These are phyloP conservation scores for Macrosoma leucophasiata DNA, from an alignment of 2,888 invertebrate species.

Conservation along the genomic window DNA sequence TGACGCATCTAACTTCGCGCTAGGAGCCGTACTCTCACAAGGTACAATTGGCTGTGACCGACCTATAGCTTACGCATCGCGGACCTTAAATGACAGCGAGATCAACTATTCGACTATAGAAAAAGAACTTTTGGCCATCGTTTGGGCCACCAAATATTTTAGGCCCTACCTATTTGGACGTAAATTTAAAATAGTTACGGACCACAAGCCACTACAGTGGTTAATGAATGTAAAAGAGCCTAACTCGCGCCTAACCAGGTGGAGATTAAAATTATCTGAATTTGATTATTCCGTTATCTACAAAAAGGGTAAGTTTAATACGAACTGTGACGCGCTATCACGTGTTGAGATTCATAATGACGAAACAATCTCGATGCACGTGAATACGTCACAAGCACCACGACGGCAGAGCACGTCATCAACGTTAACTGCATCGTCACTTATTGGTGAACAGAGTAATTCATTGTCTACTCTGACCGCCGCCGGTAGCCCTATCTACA, in stretches of 20 bases:
- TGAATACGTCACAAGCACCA: neutral
- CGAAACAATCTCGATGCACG: neutral
- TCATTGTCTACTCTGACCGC: slow-evolving; percentile 24
- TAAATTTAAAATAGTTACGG: slow-evolving; percentile 23
- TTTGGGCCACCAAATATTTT: slow-evolving; percentile 24
- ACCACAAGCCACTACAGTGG: slow-evolving; percentile 22
- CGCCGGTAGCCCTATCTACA: slow-evolving; percentile 11
- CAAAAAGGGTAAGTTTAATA: slow-evolving; percentile 27
- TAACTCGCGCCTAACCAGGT: slow-evolving; percentile 37
- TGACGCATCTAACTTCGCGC: slow-evolving; percentile 25
- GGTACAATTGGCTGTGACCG: slow-evolving; percentile 23
- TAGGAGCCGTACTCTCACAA: slow-evolving; percentile 27
- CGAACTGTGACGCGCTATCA: slow-evolving; percentile 29
- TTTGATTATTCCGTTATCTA: slow-evolving; percentile 26
- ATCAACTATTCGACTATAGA: slow-evolving; percentile 29
- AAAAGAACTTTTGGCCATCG: slow-evolving; percentile 32
- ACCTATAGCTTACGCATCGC: slow-evolving; percentile 23
- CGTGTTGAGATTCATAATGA: slow-evolving; percentile 20
- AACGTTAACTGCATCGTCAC: slow-evolving; percentile 9
- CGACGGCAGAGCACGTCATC: slow-evolving; percentile 15
- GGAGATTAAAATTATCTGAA: slow-evolving; percentile 28
- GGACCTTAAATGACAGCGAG: slow-evolving; percentile 29
- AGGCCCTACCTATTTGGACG: slow-evolving; percentile 21
- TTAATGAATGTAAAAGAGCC: slow-evolving; percentile 37
- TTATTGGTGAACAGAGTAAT: slow-evolving; percentile 18